Percentiles rank a stretch among this genome's conserved stretches.
Conservation (phyloP, 2,797 vertebrate genomes). For the Valencia hispanica region DNA sequence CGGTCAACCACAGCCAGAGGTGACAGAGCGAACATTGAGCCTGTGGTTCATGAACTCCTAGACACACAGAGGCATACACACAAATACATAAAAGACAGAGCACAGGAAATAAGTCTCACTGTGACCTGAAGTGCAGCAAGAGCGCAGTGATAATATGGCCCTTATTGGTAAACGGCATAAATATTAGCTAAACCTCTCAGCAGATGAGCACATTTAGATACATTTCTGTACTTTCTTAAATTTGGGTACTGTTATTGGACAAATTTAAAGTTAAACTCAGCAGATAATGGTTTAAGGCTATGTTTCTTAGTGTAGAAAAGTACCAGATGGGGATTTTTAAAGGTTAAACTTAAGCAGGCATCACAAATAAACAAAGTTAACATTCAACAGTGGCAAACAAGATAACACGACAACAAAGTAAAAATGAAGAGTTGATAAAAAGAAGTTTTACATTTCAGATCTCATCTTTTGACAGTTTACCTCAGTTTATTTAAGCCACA, state of each 20-base stretch:
- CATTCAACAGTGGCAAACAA: no score
- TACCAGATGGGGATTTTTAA: not conserved
- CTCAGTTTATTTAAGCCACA: no score
- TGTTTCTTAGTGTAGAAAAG: not conserved
- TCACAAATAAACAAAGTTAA: no score
- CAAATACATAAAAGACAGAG: slow-evolving; percentile 1
- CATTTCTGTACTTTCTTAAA: not conserved
- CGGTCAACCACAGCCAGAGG: slow-evolving; percentile 9
- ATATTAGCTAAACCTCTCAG: not conserved
- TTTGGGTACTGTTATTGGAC: not conserved
- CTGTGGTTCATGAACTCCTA: not conserved
- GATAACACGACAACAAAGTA: no score
- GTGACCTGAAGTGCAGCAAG: not conserved
- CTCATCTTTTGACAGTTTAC: no score
- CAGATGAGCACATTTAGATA: not conserved
- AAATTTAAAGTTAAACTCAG: not conserved
- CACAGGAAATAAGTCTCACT: not conserved
- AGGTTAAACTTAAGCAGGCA: not conserved
- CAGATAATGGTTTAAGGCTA: not conserved
- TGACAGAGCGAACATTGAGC: slow-evolving; percentile 3
- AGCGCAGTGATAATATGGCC: not conserved
- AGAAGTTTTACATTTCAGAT: no score
- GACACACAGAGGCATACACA: not conserved
- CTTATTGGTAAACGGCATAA: not conserved
- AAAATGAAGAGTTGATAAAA: no score